Conservation (phyloP, 2,113 vertebrate genomes). For the Pimephales promelas region DNA sequence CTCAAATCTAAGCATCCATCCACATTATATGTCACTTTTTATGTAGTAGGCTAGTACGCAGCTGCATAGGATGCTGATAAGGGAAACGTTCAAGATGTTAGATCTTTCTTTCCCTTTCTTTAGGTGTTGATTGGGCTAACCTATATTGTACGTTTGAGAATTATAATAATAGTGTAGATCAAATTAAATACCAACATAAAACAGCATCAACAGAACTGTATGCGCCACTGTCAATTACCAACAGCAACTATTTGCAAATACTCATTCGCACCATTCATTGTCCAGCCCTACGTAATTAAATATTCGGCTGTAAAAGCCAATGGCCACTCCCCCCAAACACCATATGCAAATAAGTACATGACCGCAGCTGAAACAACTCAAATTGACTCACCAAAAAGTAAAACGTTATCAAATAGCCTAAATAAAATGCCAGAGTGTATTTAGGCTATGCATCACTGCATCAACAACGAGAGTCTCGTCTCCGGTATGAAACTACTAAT, state of each 20-base stretch:
- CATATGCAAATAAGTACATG: constrained; percentile 3
- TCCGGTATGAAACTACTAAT: not conserved
- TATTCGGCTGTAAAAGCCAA: not conserved
- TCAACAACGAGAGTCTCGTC: not conserved
- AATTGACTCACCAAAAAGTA: too few relatives aligned
- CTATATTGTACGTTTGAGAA: not conserved
- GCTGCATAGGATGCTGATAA: not conserved
- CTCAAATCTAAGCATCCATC: not conserved
- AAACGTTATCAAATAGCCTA: not conserved
- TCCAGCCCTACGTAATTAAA: not conserved
- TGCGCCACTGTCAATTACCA: not conserved
- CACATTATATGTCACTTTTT: not conserved
- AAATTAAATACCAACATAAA: not conserved
- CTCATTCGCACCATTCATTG: not conserved
- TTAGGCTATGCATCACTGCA: not conserved
- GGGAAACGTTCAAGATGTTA: not conserved
- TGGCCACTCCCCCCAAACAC: constrained; percentile 19
- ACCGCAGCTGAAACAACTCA: not conserved
- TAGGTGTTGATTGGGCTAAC: too few relatives aligned
- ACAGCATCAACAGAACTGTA: not conserved
- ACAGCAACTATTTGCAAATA: not conserved
- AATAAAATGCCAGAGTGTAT: rapidly evolving
- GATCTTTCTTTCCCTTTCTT: not conserved
- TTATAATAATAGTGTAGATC: not conserved
- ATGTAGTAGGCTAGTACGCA: not conserved